Evolutionary conservation across 2,888 invertebrate species (phyloP).

Genomic region (Tuta absoluta): DNA sequence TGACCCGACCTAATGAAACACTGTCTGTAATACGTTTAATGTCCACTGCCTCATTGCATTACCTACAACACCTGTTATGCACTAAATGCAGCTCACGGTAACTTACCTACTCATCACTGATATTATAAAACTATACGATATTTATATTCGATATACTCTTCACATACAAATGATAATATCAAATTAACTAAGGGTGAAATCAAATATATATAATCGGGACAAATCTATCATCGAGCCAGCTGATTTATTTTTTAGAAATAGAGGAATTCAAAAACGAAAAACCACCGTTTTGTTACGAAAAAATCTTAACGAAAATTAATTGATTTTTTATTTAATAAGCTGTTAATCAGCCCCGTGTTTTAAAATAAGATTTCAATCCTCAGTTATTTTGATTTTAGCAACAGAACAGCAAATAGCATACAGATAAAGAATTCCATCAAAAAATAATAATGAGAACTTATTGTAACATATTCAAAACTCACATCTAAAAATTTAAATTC

Average conservation of each 20-base stretch:
- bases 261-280: too few species aligned
- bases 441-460: constrained; percentile 51
- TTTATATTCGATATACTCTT: constrained; percentile 3
- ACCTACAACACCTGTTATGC: constrained; percentile 49
- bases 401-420: constrained; percentile 47
- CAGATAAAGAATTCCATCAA: constrained; percentile 54
- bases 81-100: constrained; percentile 73
- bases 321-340: too few species aligned
- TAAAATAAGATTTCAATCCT: neutral
- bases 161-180: neutral
- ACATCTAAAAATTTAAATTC: constrained; percentile 71
- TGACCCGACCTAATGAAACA: neutral
- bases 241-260: too few species aligned
- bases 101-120: constrained; percentile 59
- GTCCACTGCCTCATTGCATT: neutral
- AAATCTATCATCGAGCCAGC: too few species aligned
- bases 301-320: too few species aligned
- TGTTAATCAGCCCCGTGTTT: too few species aligned
- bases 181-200: constrained; percentile 10
- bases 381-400: constrained; percentile 35
- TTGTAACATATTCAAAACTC: constrained; percentile 57
- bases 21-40: too few species aligned
- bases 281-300: too few species aligned
- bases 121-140: constrained; percentile 46
- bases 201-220: too few species aligned